Conservation (phyloP, 2,113 vertebrate genomes). For the Hippopotamus amphibius region DNA sequence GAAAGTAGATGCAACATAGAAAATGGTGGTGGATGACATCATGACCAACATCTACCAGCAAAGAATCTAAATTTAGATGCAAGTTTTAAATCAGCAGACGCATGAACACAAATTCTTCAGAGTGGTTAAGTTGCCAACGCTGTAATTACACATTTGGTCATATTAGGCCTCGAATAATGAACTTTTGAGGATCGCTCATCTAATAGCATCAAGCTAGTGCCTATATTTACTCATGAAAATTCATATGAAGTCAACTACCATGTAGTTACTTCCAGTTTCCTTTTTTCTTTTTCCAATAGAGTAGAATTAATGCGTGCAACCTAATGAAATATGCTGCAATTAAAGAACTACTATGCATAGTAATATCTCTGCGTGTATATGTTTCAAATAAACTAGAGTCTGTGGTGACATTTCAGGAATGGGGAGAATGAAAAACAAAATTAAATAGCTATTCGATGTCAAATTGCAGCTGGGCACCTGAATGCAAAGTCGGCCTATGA, state of each 20-base stretch:
- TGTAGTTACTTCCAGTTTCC: constrained; percentile 58
- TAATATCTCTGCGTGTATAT: constrained; percentile 56
- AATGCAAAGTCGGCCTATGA: constrained; percentile 52
- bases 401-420: constrained; percentile 66
- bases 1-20: neutral
- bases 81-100: constrained; percentile 51
- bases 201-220: constrained; percentile 59
- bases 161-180: constrained; percentile 78
- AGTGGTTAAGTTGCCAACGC: constrained; percentile 55
- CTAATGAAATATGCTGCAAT: constrained; percentile 73
- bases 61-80: constrained; percentile 27
- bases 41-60: neutral
- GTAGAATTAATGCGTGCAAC: constrained; percentile 58
- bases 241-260: constrained; percentile 75
- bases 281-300: constrained; percentile 62
- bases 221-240: constrained; percentile 76
- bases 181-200: constrained; percentile 77
- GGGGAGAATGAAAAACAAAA: constrained; percentile 72
- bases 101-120: constrained; percentile 58
- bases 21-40: neutral
- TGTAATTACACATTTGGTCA: constrained; percentile 82
- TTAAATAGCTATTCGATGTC: constrained; percentile 62
- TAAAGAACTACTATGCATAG: constrained; percentile 53
- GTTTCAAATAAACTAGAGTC: constrained; percentile 67
- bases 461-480: constrained; percentile 61